Base-by-base conservation (phyloP, 2,888 invertebrate species). In the Nephrotoma flavescens region DNA sequence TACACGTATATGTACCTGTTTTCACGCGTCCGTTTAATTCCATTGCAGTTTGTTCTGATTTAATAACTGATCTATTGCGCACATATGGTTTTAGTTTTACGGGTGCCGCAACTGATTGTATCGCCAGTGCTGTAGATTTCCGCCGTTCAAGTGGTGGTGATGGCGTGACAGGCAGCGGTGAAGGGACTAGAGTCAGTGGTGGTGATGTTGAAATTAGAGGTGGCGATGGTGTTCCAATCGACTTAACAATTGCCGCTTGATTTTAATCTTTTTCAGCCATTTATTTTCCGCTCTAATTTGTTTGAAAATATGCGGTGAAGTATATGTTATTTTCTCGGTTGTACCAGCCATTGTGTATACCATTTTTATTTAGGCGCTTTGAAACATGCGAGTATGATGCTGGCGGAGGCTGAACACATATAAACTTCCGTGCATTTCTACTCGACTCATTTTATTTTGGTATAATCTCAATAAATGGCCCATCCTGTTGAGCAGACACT, bases 401-500 rank as follows among this genome's bases (percentile, higher is more conserved):
- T 7, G 31, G 31, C 31, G 44, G 7, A 45, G 44, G 11, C 11
- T 45, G 9, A 7, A 2, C 6, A 2, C 9, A 11, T 11, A 11
- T 45, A 7, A 19, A 7, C 11, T 71, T 71, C 3, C 19, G 71
- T 12, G 2, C 7, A 19, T 31, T 15, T 19, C 0, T 71, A 19
- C 4, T 7, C 71, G 31, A 0, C 6, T 71, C 6, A 31, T 1
- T 92, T 89, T 89, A 89, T 86, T 90, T 90, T 41, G 91, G 90
- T 86, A 90, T 89, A 88, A 91, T 91, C 89, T 91, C 91, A 19
- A 91, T 90, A 41, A 91, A 91, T 89, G 94, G 94, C 89, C 94
- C 94, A 89, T 95, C 94, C 87, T 94, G 93, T 92, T 94, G 94
- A 88, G 95, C 95, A 88, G 95, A 95, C 87, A 95, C 95, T 88